Evolutionary conservation across 2,113 vertebrate species (phyloP).

Genomic region (Rhynchopsitta pachyrhyncha): DNA sequence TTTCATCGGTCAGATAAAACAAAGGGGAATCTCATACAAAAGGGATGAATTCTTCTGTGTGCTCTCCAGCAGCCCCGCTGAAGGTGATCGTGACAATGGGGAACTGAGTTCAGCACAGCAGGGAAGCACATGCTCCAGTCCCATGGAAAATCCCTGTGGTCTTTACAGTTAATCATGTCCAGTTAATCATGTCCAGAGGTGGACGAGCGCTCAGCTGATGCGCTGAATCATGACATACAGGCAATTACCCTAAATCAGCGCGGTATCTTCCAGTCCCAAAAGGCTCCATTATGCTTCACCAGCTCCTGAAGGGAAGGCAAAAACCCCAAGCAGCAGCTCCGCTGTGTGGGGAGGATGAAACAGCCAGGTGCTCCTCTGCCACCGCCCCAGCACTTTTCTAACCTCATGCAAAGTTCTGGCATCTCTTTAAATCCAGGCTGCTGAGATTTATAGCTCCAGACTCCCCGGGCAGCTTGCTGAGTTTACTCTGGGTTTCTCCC

Average conservation of each 20-base stretch:
- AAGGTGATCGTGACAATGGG: neutral
- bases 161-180: constrained; percentile 60
- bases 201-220: constrained; percentile 27
- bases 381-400: neutral
- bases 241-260: constrained; percentile 61
- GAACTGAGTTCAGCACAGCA: neutral
- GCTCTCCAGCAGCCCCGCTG: neutral
- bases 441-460: constrained; percentile 32
- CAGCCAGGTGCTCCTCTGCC: neutral
- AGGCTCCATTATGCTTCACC: constrained; percentile 16
- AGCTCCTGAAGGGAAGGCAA: constrained; percentile 7
- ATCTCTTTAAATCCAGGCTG: constrained; percentile 33
- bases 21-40: constrained; percentile 45
- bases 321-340: neutral
- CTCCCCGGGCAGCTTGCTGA: neutral
- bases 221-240: constrained; percentile 33
- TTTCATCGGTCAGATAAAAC: constrained; percentile 28
- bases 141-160: constrained; percentile 36
- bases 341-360: neutral
- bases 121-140: neutral
- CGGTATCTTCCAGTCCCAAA: constrained; percentile 13
- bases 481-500: constrained; percentile 3
- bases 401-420: constrained; percentile 14
- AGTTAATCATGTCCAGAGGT: constrained; percentile 62
- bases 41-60: neutral